Base-by-base conservation (phyloP, 2,113 vertebrate genomes). In the Sitta europaea region DNA sequence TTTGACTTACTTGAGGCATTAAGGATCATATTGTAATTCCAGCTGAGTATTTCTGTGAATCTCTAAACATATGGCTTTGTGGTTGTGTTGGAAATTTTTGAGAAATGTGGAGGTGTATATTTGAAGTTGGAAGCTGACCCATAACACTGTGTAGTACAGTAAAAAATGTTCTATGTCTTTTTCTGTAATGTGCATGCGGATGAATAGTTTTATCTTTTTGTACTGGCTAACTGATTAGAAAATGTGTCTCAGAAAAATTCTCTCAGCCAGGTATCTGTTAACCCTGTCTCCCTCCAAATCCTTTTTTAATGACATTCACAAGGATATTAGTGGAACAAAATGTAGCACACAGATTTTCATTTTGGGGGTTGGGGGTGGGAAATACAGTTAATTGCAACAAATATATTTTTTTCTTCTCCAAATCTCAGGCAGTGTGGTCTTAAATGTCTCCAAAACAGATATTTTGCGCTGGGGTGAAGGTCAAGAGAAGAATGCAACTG, bases 111-210 rank as follows among this genome's bases (percentile, higher is more conserved):
- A 88, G 80, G 84, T 71, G 90, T 92, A 15, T 91, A 68, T 94
- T 83, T 95, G 43, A 91, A 92, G 38, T 84, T 94, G 84, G 81
- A 89, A 95, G 53, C 24, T 86, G 89, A 94, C 89, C 95, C 61
- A 29, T 48, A 79, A 76, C 71, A 88, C 62, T 54, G 29, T 36
- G 61, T 58, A 92, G 31, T 70, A 87, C 70, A 75, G 54, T 58
- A 80, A 74, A 70, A 86, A 86, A 2, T 0, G 3, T 45, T 78
- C 33, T 83, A 6, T 29, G n/a, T 29, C 47, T 54, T 63, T 70
- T 93, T 25, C 73, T 42, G 24, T 73, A 76, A 54, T 23, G 9
- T 81, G 15, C 38, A 62, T 61, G 27, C 19, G 73, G 21, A 85
- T 68, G 16, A 81, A 75, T 25, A 54, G 19, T 47, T 92, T 71